Base-by-base conservation (phyloP, 2,113 vertebrate species). In the Pithys albifrons region DNA sequence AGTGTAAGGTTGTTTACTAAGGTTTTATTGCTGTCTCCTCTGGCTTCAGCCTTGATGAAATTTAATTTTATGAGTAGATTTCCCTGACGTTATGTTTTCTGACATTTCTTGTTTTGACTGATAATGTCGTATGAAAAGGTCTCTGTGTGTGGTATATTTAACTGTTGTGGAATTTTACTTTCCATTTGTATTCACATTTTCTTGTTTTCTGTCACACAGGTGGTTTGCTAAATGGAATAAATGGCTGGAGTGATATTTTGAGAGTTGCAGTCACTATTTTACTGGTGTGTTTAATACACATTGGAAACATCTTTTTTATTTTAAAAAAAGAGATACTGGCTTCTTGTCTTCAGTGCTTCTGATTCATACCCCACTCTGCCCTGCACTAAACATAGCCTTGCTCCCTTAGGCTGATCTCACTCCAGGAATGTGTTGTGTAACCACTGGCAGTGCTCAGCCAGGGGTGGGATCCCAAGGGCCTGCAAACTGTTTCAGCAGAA, bases 351-450 rank as follows among this genome's bases (percentile, higher is more conserved):
- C 80, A 61, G 65, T 82, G 62, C 46, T 94, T 19, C 93, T 94
- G 93, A 95, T 96, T 97, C 91, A 94, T 96, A 93, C 95, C 78
- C 94, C 91, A 80, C 96, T 95, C 82, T 96, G 81, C 85, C 87
- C 85, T 77, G 0, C 72, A 79, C 67, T 91, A 97, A 96, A 93
- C 85, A 93, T 54, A 96, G 71, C 85, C 29, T 51, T 85, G 85
- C 89, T 96, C 91, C 43, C 83, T 82, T 70, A 35, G 0, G 71
- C 93, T 95, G 96, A 85, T 41, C 46, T 89, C 4, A 13, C 76
- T 93, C 95, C 93, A 94, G 95, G 88, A 96, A 96, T 90, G 75
- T 96, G 92, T 95, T 94, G 90, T 97, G 95, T 93, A 93, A 96
- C 79, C 94, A 76, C 92, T 97, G 94, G 91, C 82, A 85, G 35